These are phyloP conservation scores for Lithodes maja DNA, from an alignment of 2,888 invertebrate genomes.

Conservation along the genomic window DNA sequence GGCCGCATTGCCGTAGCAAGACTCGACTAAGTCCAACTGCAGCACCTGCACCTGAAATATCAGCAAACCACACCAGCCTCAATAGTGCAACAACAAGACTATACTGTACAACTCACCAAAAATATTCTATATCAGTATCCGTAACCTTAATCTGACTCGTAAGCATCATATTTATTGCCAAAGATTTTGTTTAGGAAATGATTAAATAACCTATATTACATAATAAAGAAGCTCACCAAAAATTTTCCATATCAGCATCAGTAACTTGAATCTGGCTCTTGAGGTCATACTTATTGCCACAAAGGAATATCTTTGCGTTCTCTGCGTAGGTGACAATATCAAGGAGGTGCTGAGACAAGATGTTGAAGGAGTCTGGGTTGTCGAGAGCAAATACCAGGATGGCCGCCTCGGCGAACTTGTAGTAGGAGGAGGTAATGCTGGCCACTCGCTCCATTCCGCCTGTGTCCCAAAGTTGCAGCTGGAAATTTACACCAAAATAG, in stretches of 20 bases:
- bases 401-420: constrained; percentile 96
- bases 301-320: constrained; percentile 95
- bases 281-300: constrained; percentile 93
- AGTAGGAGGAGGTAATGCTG: constrained; percentile 95
- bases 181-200: too few relatives aligned
- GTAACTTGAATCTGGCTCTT: constrained; percentile 83
- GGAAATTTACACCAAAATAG: constrained; percentile 72
- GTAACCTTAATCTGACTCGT: too few relatives aligned
- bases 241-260: constrained; percentile 90
- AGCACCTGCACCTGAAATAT: too few relatives aligned
- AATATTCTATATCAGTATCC: too few relatives aligned
- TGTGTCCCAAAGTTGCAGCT: constrained; percentile 97
- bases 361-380: constrained; percentile 93
- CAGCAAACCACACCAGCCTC: too few relatives aligned
- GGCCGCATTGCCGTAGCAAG: too few relatives aligned
- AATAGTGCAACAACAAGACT: too few relatives aligned
- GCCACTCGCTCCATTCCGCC: constrained; percentile 98
- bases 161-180: too few relatives aligned
- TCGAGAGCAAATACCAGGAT: constrained; percentile 93
- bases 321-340: constrained; percentile 96
- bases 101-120: too few relatives aligned
- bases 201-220: too few relatives aligned
- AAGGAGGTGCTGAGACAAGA: constrained; percentile 91
- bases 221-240: constrained; percentile 85
- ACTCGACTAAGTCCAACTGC: too few relatives aligned